Conservation (phyloP, 2,888 invertebrate genomes). For the Dusona sp. region DNA sequence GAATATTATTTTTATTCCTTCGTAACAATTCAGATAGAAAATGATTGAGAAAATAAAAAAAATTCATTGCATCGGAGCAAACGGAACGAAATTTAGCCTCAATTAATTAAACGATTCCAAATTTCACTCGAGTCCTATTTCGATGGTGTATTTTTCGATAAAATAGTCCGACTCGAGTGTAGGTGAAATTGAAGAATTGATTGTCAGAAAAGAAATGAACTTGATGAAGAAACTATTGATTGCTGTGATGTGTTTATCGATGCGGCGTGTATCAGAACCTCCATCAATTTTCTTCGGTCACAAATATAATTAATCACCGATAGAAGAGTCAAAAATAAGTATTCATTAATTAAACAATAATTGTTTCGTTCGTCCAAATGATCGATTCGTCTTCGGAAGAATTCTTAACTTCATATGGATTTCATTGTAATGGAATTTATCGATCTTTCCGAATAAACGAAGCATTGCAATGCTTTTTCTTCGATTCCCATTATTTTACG, state of each 20-base stretch:
- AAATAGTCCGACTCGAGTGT: not conserved
- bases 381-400: not conserved
- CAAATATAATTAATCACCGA: slow-evolving; percentile 3
- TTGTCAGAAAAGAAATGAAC: not conserved
- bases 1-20: not conserved
- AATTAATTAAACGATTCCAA: not conserved
- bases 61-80: not conserved
- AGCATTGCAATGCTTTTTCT: not conserved
- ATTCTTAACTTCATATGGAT: not conserved
- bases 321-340: not conserved
- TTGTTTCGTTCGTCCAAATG: not conserved
- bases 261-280: not conserved
- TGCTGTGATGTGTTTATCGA: not conserved
- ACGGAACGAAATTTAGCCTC: not conserved
- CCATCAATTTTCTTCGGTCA: slow-evolving; percentile 9
- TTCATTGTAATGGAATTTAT: not conserved
- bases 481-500: not conserved
- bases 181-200: slow-evolving; percentile 1
- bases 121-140: not conserved
- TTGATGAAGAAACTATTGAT: slow-evolving; percentile 13
- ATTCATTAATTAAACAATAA: not conserved
- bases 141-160: not conserved
- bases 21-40: not conserved
- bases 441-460: not conserved
- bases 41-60: not conserved